Base-by-base conservation (phyloP, 2,797 vertebrate genomes). In the Falco concolor region DNA sequence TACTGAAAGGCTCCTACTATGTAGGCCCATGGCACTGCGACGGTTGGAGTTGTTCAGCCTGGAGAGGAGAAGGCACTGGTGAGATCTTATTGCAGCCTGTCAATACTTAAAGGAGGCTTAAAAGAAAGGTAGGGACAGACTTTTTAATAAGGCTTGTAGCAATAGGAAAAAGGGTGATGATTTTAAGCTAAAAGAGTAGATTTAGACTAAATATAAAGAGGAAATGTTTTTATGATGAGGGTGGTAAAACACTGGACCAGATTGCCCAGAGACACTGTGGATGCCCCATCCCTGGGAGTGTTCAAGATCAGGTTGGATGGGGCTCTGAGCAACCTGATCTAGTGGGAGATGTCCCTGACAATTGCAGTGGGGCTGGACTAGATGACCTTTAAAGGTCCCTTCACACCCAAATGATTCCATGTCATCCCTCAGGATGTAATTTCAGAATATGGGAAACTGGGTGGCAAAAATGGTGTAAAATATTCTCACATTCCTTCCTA, bases 221-320 rank as follows among this genome's bases (percentile, higher is more conserved):
- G 36, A 27, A 5, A 17, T 23, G 38, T 9, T 44, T 52, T 40
- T 13, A 23, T 1, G 0, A 4, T 16, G 21, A 25, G 4, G 6
- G 6, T 57, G 4, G 27, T 63, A 17, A 64, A 15, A 32, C 22
- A 12, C 18, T 53, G 30, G 8, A 1, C 0, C 25, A 63, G 5
- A 49, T 69, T 63, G 4, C 9, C 32, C 49, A 68, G 42, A 38
- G 12, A 34, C 19, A 25, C 25, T 8, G 40, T 12, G 2, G 5
- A 28, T 36, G 6, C 3, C 34, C 2, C 30, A n/a, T 23, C 13
- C 10, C 28, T 74, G 44, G 36, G 7, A 79, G 45, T 18, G 9
- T 23, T 40, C 54, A 5, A 52, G 14, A 12, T 20, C 20, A 50
- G 24, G 21, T 18, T 63, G 28, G 24, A 21, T 0, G 0, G 18